Evolutionary conservation across 2,113 vertebrate genomes (phyloP), one percentile per base, ranked within the genome.

Genomic region (rat (Rattus norvegicus)): DNA sequence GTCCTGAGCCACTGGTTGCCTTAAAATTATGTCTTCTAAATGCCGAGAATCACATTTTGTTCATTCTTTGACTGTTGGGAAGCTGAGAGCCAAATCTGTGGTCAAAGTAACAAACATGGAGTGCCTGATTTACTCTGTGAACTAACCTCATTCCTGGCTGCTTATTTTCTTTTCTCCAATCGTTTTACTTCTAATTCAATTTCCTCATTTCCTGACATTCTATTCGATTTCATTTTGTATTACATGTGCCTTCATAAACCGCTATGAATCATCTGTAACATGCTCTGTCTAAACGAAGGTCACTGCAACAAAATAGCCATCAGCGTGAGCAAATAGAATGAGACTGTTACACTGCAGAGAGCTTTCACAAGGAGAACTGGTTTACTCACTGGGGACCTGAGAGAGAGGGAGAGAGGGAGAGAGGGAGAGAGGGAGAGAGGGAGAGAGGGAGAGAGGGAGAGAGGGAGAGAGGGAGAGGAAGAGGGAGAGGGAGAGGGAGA

Each of bases 131-230:
- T 94, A 88, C 92, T 96, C 92, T 96, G 59, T 96, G 84, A 90
- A 92, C 39, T 96, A 93, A 77, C 70, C 69, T 95, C 61, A 77
- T 88, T 93, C 49, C 95, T 96, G 76, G 76, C 59, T 81, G 63
- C 17, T 30, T 95, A 49, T 61, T 97, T 96, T 70, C 70, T 90
- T 92, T 92, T 72, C 72, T 89, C 94, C 69, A 90, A 12, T 97
- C 13, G 3, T 81, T 96, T 97, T 84, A 19, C 43, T 92, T 95
- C 77, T 95, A 98, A 96, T 93, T 97, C 22, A 93, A 94, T 97
- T 85, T 97, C 90, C 70, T 96, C 24, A 67, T 88, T 93, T 95
- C 90, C 85, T 95, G 77, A 56, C 20, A 81, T 97, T 95, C 85
- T 86, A 96, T 93, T 97, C 67, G 70, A 75, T 94, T 95, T 95